A percentile compares a stretch with the other conserved stretches of the same genome.
phyloP scores from a whole-genome alignment of 2,888 invertebrate species.

The Xestia rhomboidea region DNA sequence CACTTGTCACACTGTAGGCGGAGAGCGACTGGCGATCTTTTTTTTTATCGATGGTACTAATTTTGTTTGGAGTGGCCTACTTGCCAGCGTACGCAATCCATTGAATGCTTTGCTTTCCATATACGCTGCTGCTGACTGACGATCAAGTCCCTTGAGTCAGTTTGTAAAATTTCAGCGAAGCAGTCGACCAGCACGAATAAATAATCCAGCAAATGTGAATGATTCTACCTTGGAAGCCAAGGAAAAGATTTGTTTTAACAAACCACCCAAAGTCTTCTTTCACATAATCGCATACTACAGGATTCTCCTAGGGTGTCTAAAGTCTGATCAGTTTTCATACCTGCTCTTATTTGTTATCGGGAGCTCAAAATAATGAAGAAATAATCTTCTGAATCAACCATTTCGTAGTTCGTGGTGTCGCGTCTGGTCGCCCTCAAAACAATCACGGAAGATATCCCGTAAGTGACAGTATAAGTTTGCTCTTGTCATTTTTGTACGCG shows the following conservation, averaged over 20 bases:
- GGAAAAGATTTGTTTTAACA: not conserved
- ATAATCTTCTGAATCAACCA: too few species aligned
- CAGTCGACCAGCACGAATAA: not conserved
- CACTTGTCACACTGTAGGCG: slow-evolving; percentile 9
- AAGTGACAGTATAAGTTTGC: too few species aligned
- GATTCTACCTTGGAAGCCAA: not conserved
- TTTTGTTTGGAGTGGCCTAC: not conserved
- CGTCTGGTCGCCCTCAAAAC: too few species aligned
- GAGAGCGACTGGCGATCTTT: not conserved
- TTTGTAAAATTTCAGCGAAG: not conserved
- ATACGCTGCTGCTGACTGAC: not conserved
- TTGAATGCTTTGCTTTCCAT: not conserved
- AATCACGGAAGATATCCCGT: too few species aligned
- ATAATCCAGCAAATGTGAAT: not conserved
- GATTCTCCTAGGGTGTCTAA: too few species aligned
- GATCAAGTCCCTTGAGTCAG: not conserved
- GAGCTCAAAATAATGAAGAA: too few species aligned
- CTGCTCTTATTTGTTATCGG: not conserved
- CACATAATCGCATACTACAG: not conserved
- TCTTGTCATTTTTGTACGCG: not conserved
- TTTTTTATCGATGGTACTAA: not conserved
- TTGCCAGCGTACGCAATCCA: not conserved
- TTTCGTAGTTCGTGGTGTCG: too few species aligned
- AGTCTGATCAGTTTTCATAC: not conserved
- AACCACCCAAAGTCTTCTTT: not conserved